Evolutionary conservation across 2,113 vertebrate species (phyloP).

Genomic region (Myrmophylax atrothorax): DNA sequence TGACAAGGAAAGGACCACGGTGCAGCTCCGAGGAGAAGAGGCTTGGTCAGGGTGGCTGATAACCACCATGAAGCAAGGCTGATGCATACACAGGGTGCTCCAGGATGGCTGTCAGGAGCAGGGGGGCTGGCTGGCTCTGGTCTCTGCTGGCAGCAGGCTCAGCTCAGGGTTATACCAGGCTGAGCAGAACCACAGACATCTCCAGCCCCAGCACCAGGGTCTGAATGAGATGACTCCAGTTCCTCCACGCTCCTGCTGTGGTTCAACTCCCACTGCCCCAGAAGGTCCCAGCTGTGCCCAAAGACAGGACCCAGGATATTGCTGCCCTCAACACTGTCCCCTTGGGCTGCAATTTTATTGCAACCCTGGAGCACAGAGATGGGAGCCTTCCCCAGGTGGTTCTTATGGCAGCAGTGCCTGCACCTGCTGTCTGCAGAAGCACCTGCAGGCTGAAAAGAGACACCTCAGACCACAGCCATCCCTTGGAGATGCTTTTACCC

Average conservation of each 20-base stretch:
- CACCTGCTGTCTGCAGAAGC: neutral
- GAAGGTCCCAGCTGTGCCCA: neutral
- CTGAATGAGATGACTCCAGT: neutral
- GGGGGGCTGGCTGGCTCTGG: neutral
- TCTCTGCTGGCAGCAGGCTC: neutral
- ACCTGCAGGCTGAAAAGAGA: neutral
- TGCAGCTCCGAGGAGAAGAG: neutral
- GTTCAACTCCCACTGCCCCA: neutral
- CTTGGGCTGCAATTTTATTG: neutral
- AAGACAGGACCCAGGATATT: neutral
- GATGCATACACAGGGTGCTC: neutral
- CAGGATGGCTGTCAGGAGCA: neutral
- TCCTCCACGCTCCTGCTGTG: neutral
- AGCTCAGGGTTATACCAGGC: neutral
- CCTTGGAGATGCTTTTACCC: neutral
- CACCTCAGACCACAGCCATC: rapidly evolving
- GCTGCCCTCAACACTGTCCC: neutral
- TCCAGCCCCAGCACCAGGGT: neutral
- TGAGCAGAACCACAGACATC: neutral
- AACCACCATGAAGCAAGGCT: neutral
- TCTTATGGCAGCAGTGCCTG: neutral
- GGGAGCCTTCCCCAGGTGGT: rapidly evolving
- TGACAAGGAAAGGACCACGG: neutral
- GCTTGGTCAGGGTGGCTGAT: neutral
- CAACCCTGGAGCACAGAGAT: neutral